Base-by-base conservation (phyloP, 2,797 vertebrate genomes). In the Parauchenoglanis ngamensis region DNA sequence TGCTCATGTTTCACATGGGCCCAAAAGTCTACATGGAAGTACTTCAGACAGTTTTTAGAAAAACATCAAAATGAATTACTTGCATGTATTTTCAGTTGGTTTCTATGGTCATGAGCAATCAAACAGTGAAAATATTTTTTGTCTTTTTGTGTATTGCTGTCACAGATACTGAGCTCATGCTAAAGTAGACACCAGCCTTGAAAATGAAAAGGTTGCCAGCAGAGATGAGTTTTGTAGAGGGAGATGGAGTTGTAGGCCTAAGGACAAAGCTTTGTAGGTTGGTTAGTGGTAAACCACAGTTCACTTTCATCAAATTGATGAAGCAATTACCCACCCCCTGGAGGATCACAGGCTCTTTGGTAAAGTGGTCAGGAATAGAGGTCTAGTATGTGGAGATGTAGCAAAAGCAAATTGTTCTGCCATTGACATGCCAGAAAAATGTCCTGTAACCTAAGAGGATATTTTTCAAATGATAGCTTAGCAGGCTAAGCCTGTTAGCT, bases 201-300 rank as follows among this genome's bases (percentile, higher is more conserved):
- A 67, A 83, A 83, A 67, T 67, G 44, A 68, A 82, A 82, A 83
- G 46, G 80, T 67, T 67, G 79, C 61, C 40, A 68, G 17, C 17
- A 35, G 63, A 83, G 81, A 68, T 68, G 28, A 54, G 61, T 68
- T 81, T 81, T 81, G 21, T 81, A n/a, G 40, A 28, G 59, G 59
- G 81, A 46, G 80, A 21, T 83, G 63, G 61, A 54, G 46, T 54
- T 68, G 61, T 67, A 68, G 23, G 79, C 81, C 63, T 67, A 35
- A 68, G 46, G 63, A 83, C 40, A 83, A 31, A 68, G 46, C 19
- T 68, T 31, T 83, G 81, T 83, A 68, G 46, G 63, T 68, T 83
- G 79, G 79, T 81, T 81, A 81, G 79, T 83, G 81, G 81, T 83
- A 68, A 68, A 68, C 81, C 81, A 81, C 57, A 81, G 59, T 81